These are phyloP conservation scores for Coryphaenoides rupestris DNA, from an alignment of 2,113 vertebrate genomes.

Conservation along the genomic window DNA sequence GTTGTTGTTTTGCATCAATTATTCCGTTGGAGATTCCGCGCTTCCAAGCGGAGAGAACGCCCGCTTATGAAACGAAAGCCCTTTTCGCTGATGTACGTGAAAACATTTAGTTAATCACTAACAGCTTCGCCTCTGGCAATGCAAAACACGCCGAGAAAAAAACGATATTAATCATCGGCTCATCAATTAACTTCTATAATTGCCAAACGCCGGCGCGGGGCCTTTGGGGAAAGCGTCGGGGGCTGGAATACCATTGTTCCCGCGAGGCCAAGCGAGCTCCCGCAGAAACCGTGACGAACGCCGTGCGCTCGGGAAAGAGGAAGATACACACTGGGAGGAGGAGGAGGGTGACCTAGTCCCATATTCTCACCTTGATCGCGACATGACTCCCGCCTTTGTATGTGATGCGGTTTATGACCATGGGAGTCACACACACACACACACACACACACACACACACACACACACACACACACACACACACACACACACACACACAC, in stretches of 20 bases:
- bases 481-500: no score
- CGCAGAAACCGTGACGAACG: neutral
- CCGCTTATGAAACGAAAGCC: neutral
- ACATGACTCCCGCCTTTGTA: no score
- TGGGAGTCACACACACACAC: no score
- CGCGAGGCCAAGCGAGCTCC: neutral
- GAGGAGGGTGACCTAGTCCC: neutral
- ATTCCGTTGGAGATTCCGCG: no score
- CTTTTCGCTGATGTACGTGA: constrained; percentile 1
- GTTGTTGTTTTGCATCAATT: no score
- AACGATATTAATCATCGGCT: constrained; percentile 1
- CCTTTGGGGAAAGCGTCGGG: neutral
- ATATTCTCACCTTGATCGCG: no score
- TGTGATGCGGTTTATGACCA: no score
- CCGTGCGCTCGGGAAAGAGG: neutral
- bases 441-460: no score
- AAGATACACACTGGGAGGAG: neutral
- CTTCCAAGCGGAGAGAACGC: neutral
- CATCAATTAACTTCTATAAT: neutral
- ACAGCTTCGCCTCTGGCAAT: neutral
- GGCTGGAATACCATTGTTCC: neutral
- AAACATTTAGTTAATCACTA: constrained; percentile 2
- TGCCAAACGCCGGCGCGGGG: neutral
- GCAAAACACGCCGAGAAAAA: constrained; percentile 6
- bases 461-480: no score